Evolutionary conservation across 2,113 vertebrate species (phyloP).

Genomic region (Carassius gibelio): DNA sequence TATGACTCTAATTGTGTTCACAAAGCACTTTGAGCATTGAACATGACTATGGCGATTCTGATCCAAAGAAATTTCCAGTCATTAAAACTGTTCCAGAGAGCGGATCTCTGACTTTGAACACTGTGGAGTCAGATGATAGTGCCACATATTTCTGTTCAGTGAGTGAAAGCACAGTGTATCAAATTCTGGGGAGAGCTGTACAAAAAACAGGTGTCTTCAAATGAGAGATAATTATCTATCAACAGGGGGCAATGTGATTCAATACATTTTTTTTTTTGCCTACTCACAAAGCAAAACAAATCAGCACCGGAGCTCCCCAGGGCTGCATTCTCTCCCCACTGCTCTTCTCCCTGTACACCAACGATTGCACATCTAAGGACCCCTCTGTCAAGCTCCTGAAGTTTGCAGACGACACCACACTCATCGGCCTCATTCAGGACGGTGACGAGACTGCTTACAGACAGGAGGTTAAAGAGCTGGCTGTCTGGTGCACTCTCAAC

Average conservation of each 20-base stretch:
- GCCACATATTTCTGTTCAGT: conserved; percentile 55
- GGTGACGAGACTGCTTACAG: no score
- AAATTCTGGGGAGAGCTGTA: conserved; percentile 37
- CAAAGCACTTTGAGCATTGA: neutral
- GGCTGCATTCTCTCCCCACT: no score
- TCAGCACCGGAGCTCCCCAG: neutral
- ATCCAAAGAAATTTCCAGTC: conserved; percentile 28
- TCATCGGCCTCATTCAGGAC: no score
- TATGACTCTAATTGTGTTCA: no score
- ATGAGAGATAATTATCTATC: neutral
- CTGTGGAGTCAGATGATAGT: conserved; percentile 38
- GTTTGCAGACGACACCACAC: no score
- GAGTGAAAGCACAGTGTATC: conserved; percentile 48
- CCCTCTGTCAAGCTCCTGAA: no score
- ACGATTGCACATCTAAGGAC: no score
- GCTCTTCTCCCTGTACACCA: no score
- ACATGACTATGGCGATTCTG: conserved; percentile 35
- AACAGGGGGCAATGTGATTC: conserved; percentile 2
- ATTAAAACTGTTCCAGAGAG: neutral
- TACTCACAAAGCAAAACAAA: no score
- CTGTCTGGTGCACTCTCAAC: no score
- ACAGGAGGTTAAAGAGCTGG: no score
- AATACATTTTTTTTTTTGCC: neutral
- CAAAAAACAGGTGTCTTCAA: conserved; percentile 36
- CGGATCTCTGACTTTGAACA: conserved; percentile 55